A percentile compares a stretch with the other conserved stretches of the same genome.
Evolutionary conservation across 2,888 invertebrate genomes (phyloP).

Genomic region (Malacosoma neustria): DNA sequence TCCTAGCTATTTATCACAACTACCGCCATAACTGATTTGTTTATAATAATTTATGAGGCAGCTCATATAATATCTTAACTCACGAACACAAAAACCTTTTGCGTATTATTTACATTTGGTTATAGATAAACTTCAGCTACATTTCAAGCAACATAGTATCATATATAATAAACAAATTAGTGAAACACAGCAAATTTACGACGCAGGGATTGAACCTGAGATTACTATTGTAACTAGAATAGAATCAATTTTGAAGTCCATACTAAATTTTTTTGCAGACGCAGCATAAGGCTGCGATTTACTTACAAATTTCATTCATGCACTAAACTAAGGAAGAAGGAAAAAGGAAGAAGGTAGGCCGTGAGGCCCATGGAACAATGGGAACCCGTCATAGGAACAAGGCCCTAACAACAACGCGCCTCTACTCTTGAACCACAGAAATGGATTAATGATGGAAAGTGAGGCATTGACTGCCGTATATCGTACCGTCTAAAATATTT

Average conservation of each 20-base stretch:
- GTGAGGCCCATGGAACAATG: constrained; percentile 73
- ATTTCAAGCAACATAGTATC: no score
- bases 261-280: constrained; percentile 19
- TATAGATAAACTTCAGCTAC: no score
- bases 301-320: constrained; percentile 64
- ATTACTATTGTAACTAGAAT: no score
- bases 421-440: not conserved
- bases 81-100: no score
- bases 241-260: not conserved
- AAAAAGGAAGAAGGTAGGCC: constrained; percentile 69
- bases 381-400: constrained; percentile 43
- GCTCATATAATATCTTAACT: no score
- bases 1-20: no score
- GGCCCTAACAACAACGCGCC: constrained; percentile 26
- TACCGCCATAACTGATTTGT: no score
- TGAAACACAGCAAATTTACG: no score
- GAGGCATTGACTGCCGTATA: constrained; percentile 2
- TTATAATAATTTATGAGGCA: no score
- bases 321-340: constrained; percentile 75
- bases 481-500: constrained; percentile 46
- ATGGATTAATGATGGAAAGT: not conserved
- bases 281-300: constrained; percentile 56
- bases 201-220: no score
- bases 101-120: no score
- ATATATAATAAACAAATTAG: no score